These are phyloP conservation scores for Araneus ventricosus DNA, from an alignment of 1,140 invertebrate species.

Conservation along the genomic window DNA sequence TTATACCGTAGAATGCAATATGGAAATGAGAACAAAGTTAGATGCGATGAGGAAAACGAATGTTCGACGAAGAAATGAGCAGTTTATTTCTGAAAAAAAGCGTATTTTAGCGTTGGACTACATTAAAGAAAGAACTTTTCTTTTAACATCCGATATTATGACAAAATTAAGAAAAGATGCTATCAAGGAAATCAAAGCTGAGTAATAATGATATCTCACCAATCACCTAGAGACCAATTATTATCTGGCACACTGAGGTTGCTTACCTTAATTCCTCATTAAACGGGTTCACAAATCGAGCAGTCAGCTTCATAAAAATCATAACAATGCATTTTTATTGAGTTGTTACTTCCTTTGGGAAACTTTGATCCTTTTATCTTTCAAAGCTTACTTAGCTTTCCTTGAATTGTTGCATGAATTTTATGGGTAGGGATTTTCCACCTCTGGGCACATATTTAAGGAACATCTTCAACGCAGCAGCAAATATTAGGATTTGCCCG, in stretches of 20 bases:
- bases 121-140: background rate
- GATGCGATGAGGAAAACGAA: too few relatives aligned
- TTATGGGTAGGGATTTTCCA: background rate
- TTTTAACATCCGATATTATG: background rate
- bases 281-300: background rate
- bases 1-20: too few relatives aligned
- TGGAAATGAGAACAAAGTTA: too few relatives aligned
- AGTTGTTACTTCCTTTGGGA: background rate
- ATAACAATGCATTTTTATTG: background rate
- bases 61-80: too few relatives aligned
- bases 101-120: too few relatives aligned
- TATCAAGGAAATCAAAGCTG: too few relatives aligned
- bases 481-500: conserved; percentile 19
- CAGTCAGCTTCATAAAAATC: background rate
- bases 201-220: background rate
- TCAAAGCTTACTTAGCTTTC: background rate
- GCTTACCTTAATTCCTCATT: background rate
- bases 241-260: background rate
- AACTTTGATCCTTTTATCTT: background rate
- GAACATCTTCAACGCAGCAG: background rate
- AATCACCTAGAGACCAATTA: background rate
- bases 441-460: background rate
- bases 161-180: background rate
- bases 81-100: too few relatives aligned
- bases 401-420: background rate